Percentiles rank a stretch among this genome's conserved stretches.
Evolutionary conservation across 1,140 invertebrate species (phyloP).

Genomic region (Cyphomyrmex costatus): DNA sequence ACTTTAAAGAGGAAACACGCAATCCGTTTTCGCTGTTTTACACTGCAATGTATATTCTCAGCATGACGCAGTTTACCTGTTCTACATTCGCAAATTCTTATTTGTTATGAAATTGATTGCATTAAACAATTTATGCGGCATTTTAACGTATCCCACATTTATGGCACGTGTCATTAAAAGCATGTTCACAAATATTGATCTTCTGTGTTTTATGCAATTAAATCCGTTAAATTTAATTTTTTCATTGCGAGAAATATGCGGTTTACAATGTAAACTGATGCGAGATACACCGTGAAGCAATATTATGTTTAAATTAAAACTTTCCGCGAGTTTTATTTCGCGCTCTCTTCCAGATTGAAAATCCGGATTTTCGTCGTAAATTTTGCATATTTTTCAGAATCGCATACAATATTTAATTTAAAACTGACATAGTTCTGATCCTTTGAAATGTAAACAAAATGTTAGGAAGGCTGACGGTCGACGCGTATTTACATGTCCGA

Average conservation of each 20-base stretch:
- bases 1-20: background rate
- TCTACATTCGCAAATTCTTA: background rate
- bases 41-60: slow-evolving; percentile 29
- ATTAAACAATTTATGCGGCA: slow-evolving; percentile 37
- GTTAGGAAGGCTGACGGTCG: background rate
- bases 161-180: background rate
- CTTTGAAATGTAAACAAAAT: slow-evolving; percentile 14
- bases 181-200: slow-evolving; percentile 31
- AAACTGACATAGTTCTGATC: background rate
- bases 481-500: background rate
- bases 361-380: slow-evolving; percentile 4
- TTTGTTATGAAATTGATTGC: background rate
- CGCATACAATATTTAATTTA: slow-evolving; percentile 35
- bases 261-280: background rate
- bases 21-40: slow-evolving; percentile 14
- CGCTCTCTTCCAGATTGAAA: background rate
- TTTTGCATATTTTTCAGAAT: slow-evolving; percentile 18
- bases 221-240: slow-evolving; percentile 25
- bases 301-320: slow-evolving; percentile 44
- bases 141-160: slow-evolving; percentile 5
- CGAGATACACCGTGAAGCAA: slow-evolving; percentile 7
- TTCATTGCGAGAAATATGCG: background rate
- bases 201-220: background rate
- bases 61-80: background rate
- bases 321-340: slow-evolving; percentile 19